Percentiles rank a stretch among this genome's conserved stretches.
These are phyloP conservation scores for Colistium nudipinnis DNA, from an alignment of 2,113 vertebrate species.

Conservation along the genomic window DNA sequence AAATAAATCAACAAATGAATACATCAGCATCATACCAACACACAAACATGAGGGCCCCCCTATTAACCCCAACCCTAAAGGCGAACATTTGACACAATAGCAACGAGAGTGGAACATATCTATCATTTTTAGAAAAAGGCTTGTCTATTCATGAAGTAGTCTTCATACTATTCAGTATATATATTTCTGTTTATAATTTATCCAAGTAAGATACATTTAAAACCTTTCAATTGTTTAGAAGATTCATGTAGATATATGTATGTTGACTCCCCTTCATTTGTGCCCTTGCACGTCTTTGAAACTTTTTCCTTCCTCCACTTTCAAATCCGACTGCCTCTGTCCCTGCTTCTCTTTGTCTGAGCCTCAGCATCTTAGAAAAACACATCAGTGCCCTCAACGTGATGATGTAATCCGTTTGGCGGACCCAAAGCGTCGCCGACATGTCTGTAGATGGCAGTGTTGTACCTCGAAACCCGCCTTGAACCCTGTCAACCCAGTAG, in stretches of 20 bases:
- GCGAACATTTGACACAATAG: background rate
- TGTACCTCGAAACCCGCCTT: slow-evolving; percentile 57
- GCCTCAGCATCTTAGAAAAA: slow-evolving; percentile 63
- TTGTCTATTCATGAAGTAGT: background rate
- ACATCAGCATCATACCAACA: background rate
- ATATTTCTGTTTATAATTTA: background rate
- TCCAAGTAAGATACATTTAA: background rate
- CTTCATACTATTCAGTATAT: background rate
- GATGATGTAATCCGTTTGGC: slow-evolving; percentile 79
- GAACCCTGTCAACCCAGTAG: slow-evolving; percentile 79
- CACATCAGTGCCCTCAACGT: slow-evolving; percentile 61
- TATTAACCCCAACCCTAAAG: too few species aligned
- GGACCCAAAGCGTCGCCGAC: slow-evolving; percentile 8
- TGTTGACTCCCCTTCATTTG: background rate
- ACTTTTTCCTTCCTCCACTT: background rate
- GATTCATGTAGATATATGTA: background rate
- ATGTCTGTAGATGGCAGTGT: slow-evolving; percentile 87
- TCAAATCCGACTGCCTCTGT: background rate
- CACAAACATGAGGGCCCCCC: too few species aligned
- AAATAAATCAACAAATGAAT: background rate
- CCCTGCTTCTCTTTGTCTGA: slow-evolving; percentile 79
- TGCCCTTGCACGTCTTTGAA: background rate
- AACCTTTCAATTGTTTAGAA: background rate
- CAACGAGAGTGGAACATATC: background rate
- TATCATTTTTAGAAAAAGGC: too few species aligned